Evolutionary conservation across 2,888 invertebrate genomes (phyloP).

Genomic region (Ophion costatus): DNA sequence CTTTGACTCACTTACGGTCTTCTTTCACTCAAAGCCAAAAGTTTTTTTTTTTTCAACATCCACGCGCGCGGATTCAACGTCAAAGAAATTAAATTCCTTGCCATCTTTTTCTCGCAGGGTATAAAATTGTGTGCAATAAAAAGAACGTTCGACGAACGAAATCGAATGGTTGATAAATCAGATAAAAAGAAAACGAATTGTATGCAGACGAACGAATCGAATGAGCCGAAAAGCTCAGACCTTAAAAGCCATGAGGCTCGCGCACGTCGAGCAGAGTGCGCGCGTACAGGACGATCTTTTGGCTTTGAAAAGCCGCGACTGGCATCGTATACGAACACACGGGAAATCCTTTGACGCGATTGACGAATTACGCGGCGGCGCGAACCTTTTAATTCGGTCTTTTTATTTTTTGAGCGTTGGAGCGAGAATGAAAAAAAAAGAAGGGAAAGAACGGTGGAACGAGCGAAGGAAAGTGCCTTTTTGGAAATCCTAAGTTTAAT

Average conservation of each 20-base stretch:
- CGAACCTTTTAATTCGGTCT: conserved; percentile 7
- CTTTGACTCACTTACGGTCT: too few species aligned
- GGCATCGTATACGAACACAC: not conserved
- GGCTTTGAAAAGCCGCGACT: not conserved
- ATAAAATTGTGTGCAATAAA: not conserved
- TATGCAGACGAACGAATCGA: not conserved
- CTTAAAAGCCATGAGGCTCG: too few species aligned
- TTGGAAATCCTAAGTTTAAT: not conserved
- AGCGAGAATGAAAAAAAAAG: not conserved
- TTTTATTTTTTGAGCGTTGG: not conserved
- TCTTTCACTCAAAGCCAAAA: too few species aligned
- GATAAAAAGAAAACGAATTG: not conserved
- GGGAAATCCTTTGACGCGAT: conserved; percentile 22
- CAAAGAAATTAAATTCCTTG: too few species aligned
- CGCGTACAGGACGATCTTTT: not conserved
- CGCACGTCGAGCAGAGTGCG: not conserved
- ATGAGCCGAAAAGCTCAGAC: too few species aligned
- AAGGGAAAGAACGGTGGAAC: not conserved
- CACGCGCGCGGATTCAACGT: too few species aligned
- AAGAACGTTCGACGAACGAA: not conserved
- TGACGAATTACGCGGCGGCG: not conserved
- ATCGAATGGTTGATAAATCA: too few species aligned
- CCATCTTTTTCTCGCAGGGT: too few species aligned
- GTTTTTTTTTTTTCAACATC: too few species aligned
- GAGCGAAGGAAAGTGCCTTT: not conserved